Conservation (phyloP, 1,140 invertebrate genomes). For the Drosophila malerkotliana region DNA sequence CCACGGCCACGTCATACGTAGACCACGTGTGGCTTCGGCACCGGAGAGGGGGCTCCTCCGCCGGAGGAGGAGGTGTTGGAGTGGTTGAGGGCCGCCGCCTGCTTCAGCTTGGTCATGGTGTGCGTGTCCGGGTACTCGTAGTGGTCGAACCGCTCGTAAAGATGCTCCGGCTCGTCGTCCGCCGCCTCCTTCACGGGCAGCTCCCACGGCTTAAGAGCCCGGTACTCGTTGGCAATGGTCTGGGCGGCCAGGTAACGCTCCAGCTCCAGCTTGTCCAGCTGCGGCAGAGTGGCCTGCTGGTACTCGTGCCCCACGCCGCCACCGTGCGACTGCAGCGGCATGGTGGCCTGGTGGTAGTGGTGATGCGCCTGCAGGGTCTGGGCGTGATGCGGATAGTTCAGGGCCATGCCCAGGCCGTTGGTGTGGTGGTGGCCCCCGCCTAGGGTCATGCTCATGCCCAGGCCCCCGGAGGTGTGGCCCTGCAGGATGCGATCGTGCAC, state of each 20-base stretch:
- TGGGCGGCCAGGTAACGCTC: conserved; percentile 82
- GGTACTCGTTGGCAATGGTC: conserved; percentile 79
- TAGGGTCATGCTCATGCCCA: conserved; percentile 73
- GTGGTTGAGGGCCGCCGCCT: conserved; percentile 52
- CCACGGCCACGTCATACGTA: conserved; percentile 83
- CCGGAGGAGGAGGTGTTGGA: conserved; percentile 34
- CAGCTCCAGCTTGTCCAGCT: conserved; percentile 81
- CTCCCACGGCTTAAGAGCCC: conserved; percentile 83
- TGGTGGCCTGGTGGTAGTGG: conserved; percentile 50
- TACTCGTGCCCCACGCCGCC: conserved; percentile 56
- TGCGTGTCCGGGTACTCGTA: conserved; percentile 83
- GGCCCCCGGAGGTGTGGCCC: conserved; percentile 58
- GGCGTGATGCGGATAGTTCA: conserved; percentile 74
- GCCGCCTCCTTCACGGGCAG: conserved; percentile 76
- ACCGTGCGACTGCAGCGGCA: conserved; percentile 66
- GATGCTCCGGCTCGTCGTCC: conserved; percentile 80
- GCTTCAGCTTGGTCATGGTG: conserved; percentile 77
- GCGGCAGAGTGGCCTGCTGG: conserved; percentile 76
- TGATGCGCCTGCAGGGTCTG: conserved; percentile 71
- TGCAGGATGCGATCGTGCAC: conserved; percentile 80
- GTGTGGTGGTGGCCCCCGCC: conserved; percentile 46
- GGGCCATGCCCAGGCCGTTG: conserved; percentile 55
- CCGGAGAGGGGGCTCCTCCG: conserved; percentile 8
- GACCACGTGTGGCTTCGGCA: conserved; percentile 79
- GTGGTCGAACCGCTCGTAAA: conserved; percentile 83